Percentiles rank a stretch among this genome's conserved stretches.
Conservation (phyloP, 2,113 vertebrate species). For the Larimichthys polyactis region DNA sequence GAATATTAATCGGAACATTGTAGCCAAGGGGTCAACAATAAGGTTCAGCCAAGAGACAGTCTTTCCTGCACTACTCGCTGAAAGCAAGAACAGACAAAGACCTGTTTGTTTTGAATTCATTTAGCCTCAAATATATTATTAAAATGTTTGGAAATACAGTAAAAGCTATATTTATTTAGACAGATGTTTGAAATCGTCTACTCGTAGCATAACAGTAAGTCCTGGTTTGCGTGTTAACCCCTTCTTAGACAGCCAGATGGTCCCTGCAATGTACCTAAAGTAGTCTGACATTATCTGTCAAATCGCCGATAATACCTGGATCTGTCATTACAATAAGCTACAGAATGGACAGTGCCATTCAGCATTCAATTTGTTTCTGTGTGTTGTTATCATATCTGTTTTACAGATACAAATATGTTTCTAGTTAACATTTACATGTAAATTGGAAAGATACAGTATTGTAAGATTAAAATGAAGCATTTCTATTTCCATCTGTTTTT, state of each 20-base stretch:
- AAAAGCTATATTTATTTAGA: neutral
- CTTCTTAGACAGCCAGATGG: neutral
- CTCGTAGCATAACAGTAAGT: neutral
- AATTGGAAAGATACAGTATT: neutral
- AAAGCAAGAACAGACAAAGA: neutral
- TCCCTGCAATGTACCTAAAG: neutral
- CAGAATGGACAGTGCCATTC: neutral
- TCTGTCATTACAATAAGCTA: neutral
- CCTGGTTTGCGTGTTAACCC: neutral
- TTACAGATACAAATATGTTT: neutral
- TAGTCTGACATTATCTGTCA: neutral
- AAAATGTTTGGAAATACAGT: neutral
- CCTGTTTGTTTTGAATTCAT: no score
- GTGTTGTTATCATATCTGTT: neutral
- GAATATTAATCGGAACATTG: neutral
- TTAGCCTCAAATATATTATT: no score
- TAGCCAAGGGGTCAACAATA: neutral
- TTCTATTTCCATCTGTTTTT: neutral
- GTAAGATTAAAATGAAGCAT: neutral
- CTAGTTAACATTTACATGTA: no score
- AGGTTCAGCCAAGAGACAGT: neutral
- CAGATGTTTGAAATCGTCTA: neutral
- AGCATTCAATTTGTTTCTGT: neutral
- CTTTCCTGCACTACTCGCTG: neutral
- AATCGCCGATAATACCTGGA: neutral